A percentile compares a stretch with the other conserved stretches of the same genome.
These are phyloP conservation scores for Abrostola triplasia DNA, from an alignment of 2,888 invertebrate species.

Conservation along the genomic window DNA sequence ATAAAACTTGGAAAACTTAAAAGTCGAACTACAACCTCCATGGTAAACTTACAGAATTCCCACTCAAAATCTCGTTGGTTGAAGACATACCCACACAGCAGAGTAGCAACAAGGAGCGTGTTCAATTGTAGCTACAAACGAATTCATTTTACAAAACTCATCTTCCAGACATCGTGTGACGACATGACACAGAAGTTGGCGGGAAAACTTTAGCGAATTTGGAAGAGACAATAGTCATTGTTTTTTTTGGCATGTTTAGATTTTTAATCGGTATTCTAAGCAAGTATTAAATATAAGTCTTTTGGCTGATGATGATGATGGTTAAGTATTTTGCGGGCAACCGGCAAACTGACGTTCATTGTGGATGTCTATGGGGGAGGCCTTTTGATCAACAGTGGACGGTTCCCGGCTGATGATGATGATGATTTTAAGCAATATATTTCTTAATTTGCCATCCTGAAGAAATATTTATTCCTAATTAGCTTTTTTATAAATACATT, in stretches of 20 bases:
- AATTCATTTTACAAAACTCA: conserved; percentile 87
- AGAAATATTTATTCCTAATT: too few relatives aligned
- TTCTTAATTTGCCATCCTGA: too few relatives aligned
- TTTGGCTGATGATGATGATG: too few relatives aligned
- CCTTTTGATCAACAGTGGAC: too few relatives aligned
- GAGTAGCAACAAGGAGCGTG: conserved; percentile 50
- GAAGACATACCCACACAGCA: conserved; percentile 36
- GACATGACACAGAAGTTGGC: conserved; percentile 65
- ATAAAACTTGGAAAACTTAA: background rate
- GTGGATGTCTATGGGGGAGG: too few relatives aligned
- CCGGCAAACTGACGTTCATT: too few relatives aligned
- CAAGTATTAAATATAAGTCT: too few relatives aligned
- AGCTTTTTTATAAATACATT: too few relatives aligned
- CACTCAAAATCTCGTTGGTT: conserved; percentile 32
- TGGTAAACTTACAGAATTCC: conserved; percentile 12
- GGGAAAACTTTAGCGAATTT: conserved; percentile 48
- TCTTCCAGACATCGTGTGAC: conserved; percentile 79
- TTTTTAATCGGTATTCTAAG: background rate
- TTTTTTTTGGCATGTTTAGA: background rate
- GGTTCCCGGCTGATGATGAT: too few relatives aligned
- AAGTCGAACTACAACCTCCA: conserved; percentile 1
- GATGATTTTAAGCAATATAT: too few relatives aligned
- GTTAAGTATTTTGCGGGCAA: too few relatives aligned
- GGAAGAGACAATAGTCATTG: conserved; percentile 63
- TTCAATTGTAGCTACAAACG: conserved; percentile 81